Evolutionary conservation across 2,888 invertebrate genomes (phyloP).

Genomic region (Eupeodes luniger): DNA sequence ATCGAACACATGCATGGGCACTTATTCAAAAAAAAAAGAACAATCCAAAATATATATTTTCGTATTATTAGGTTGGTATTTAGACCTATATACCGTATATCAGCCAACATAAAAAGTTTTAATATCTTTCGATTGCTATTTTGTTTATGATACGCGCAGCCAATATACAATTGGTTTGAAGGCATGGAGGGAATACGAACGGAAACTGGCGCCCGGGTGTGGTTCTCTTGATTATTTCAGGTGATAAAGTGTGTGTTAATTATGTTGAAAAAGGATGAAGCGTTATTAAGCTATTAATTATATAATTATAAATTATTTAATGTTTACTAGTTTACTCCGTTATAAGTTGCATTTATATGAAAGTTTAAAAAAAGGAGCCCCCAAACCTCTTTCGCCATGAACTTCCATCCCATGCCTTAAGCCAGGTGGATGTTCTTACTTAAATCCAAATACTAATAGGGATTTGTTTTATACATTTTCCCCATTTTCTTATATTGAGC

Average conservation of each 20-base stretch:
- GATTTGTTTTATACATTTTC: conserved; percentile 3
- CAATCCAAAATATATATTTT: conserved; percentile 43
- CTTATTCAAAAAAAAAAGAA: conserved; percentile 27
- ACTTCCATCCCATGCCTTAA: no score
- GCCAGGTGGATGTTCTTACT: neutral
- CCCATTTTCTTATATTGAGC: neutral
- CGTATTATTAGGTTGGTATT: conserved; percentile 1
- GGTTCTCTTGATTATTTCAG: neutral
- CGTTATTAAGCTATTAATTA: no score
- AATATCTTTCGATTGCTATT: conserved; percentile 42
- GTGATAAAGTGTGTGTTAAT: no score
- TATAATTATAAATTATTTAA: no score
- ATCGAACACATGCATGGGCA: conserved; percentile 62
- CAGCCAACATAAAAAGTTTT: conserved; percentile 60
- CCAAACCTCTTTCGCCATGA: neutral
- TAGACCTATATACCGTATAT: neutral
- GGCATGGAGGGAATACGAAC: neutral
- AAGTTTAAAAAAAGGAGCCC: neutral
- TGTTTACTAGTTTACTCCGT: no score
- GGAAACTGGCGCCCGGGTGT: neutral
- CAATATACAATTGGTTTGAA: conserved; percentile 43
- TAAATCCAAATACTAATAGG: neutral
- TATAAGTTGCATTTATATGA: no score
- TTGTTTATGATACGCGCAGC: conserved; percentile 31
- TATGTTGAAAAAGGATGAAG: no score